phyloP scores from a whole-genome alignment of 2,888 invertebrate species.

The Sminthurinus aureus region DNA sequence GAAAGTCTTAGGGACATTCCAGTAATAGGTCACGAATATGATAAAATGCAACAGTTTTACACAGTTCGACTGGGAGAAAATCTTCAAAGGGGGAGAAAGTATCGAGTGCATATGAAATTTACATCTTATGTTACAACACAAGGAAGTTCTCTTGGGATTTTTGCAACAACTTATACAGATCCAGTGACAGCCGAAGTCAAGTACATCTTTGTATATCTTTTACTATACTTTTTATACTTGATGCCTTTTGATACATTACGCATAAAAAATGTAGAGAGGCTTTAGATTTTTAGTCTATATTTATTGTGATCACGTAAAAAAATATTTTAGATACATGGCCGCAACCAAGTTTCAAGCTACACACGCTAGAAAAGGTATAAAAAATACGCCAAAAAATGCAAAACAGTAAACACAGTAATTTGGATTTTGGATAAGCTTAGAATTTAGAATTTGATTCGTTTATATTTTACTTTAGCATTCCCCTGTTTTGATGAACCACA shows the following conservation, averaged over 20 bases:
- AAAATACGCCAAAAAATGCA: too few relatives aligned
- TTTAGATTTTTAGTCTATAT: too few relatives aligned
- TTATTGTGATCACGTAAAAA: too few relatives aligned
- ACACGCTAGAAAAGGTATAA: conserved; percentile 58
- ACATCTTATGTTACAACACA: not conserved
- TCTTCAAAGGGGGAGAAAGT: conserved; percentile 3
- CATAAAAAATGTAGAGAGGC: too few relatives aligned
- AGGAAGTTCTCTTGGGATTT: not conserved
- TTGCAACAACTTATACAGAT: not conserved
- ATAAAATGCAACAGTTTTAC: conserved; percentile 17
- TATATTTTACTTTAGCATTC: conserved; percentile 69
- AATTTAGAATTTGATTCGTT: too few relatives aligned
- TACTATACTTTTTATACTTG: too few relatives aligned
- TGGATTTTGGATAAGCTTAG: too few relatives aligned
- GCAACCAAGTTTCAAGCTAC: conserved; percentile 64
- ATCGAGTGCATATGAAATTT: conserved; percentile 20
- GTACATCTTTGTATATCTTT: not conserved
- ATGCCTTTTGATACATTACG: too few relatives aligned
- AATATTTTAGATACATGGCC: conserved; percentile 62
- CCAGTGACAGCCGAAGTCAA: not conserved
- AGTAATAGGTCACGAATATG: conserved; percentile 12
- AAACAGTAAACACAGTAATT: too few relatives aligned
- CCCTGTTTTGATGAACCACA: conserved; percentile 89
- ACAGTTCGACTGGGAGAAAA: conserved; percentile 1
- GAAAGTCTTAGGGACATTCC: not conserved